Percentiles rank a stretch among this genome's conserved stretches.
Evolutionary conservation across 2,888 invertebrate genomes (phyloP).

Genomic region (Lepeophtheirus nordmannii): DNA sequence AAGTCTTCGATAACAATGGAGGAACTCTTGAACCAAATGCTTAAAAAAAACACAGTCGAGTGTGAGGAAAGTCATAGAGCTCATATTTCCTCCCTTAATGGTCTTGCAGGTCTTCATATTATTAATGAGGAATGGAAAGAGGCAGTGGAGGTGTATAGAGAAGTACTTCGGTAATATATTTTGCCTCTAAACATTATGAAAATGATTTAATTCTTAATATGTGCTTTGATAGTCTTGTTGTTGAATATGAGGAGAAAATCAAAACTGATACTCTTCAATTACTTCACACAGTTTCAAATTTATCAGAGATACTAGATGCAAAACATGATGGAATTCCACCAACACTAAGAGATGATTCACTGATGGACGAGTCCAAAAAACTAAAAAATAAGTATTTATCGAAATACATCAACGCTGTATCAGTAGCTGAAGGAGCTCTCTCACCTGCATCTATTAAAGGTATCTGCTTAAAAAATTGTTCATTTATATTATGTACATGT

Average conservation of each 20-base stretch:
- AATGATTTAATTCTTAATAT: no score
- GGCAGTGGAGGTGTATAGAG: conserved; percentile 47
- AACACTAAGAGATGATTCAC: conserved; percentile 40
- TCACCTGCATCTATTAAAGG: background rate
- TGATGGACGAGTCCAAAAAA: conserved; percentile 39
- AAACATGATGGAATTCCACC: conserved; percentile 36
- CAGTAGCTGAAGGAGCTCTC: conserved; percentile 20
- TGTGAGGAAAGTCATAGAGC: conserved; percentile 48
- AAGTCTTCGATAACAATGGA: conserved; percentile 44
- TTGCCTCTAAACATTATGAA: no score
- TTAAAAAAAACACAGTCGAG: conserved; percentile 44
- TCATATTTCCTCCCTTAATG: conserved; percentile 50
- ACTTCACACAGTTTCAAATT: conserved; percentile 52
- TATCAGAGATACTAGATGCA: conserved; percentile 40
- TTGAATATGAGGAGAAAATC: conserved; percentile 34
- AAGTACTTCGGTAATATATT: conserved; percentile 38
- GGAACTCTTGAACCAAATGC: conserved; percentile 49
- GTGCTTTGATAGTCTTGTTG: background rate
- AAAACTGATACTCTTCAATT: conserved; percentile 48
- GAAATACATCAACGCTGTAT: conserved; percentile 29
- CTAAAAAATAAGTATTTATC: conserved; percentile 45
- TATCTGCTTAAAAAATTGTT: background rate
- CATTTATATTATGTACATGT: background rate
- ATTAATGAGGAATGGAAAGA: conserved; percentile 40
- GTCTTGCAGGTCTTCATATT: conserved; percentile 48